Base-by-base conservation (phyloP, 2,113 vertebrate species). In the Sialia sialis region DNA sequence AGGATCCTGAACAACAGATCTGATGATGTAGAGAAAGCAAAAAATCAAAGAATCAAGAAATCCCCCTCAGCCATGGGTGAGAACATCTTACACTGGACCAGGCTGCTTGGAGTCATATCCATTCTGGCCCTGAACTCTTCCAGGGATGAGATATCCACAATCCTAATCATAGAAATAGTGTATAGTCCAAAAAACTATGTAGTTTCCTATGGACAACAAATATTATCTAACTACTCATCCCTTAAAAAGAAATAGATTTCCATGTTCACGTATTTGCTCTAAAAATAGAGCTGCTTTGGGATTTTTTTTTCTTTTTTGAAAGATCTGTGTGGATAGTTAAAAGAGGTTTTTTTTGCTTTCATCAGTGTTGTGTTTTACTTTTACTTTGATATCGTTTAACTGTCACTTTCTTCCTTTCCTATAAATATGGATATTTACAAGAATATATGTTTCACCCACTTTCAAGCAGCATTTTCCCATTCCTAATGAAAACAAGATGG, bases 401-500 rank as follows among this genome's bases (percentile, higher is more conserved):
- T 77, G 46, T 63, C 16, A 10, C 34, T 89, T 82, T 93, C 44
- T 94, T 62, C 27, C 52, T 69, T 70, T 74, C 30, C 22, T 51
- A 52, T 86, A 80, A 94, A 91, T 93, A 39, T 9, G 27, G 17
- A 55, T 74, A 63, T 41, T 84, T 94, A 92, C 22, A 48, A 30
- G 52, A 85, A 55, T 41, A 29, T 75, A 63, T 15, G 29, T 72
- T 90, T 87, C 5, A 21, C 41, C 25, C 36, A 22, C 67, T 93
- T 90, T 93, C 63, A 95, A 86, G 74, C 41, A 77, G 34, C 39
- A 8, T 84, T 95, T 94, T 84, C 39, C 14, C 39, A 41, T 94
- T 90, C 62, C 73, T 84, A 49, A 76, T 89, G 76, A 72, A 95
- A 88, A 91, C 87, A 94, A 94, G 93, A 95, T 80, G 56, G 59